Evolutionary conservation across 2,888 invertebrate species (phyloP), one percentile per base, ranked within the genome.

Genomic region (Xiphydria camelus): DNA sequence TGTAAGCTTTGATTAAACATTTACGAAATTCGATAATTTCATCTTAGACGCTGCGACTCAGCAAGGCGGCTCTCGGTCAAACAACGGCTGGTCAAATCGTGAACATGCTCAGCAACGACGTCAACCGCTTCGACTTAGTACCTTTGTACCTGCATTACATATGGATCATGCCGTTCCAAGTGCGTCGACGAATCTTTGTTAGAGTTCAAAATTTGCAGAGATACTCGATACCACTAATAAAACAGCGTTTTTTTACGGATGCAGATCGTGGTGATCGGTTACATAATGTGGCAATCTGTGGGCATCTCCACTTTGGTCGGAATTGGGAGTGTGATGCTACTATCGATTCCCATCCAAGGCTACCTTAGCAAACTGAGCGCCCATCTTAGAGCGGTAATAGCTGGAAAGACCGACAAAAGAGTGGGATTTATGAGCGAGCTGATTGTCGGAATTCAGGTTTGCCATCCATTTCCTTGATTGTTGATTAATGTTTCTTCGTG

Each of bases 341-440:
- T 86, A 53, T 85, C 92, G 0, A 82, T 94, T 48, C 94, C 94
- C 0, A 80, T 93, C 20, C 93, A 96, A 80, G 88, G 86, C 76
- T 70, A 59, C 12, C 33, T 59, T 12, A 52, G 57, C 4, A 15
- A 23, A n/a, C 4, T 63, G 2, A 59, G 61, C 15, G 57, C 75
- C 35, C 78, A 75, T 45, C 80, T 85, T 59, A 84, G 97, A 51
- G 82, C 85, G 70, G 84, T 85, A 65, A 92, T 92, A 1, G 95
- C 96, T 0, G 78, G 81, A 51, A 82, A 88, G 70, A 95, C 95
- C 0, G 97, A 97, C 75, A 88, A 89, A 61, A 82, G 97, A 51
- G 90, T 97, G 29, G 84, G 92, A 40, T 81, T 95, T 36, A 97
- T 97, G 94, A 93, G 90, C 70, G 97, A 98, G 81, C 87, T 97